Conservation (phyloP, 2,797 vertebrate species). For the Pseudocheirus occidentalis region DNA sequence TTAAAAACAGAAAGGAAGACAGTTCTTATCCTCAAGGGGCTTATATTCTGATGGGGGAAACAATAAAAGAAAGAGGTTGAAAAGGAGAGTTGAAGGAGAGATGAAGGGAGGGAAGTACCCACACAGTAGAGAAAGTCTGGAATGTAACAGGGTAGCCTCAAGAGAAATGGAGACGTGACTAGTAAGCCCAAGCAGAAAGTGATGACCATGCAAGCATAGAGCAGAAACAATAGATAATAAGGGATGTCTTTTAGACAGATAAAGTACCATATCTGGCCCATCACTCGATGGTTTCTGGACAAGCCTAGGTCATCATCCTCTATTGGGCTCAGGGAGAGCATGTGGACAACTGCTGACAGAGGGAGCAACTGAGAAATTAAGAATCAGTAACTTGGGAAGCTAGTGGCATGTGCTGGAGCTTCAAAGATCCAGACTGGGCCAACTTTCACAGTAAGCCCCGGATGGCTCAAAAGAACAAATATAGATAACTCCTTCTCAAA, state of each 20-base stretch:
- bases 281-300: neutral
- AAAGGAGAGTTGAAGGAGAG: neutral
- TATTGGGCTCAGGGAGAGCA: neutral
- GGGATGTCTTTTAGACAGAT: neutral
- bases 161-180: neutral
- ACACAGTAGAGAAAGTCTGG: neutral
- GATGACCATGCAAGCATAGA: neutral
- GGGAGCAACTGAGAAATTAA: neutral
- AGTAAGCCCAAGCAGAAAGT: neutral
- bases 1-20: neutral
- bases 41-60: neutral
- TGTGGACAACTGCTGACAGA: neutral
- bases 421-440: neutral
- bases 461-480: neutral
- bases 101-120: neutral
- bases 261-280: neutral
- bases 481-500: neutral
- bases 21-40: neutral
- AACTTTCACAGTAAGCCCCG: neutral
- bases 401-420: neutral
- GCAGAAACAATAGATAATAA: neutral
- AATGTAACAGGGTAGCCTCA: neutral
- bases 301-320: neutral
- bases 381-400: neutral
- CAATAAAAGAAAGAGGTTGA: neutral